Conservation (phyloP, 2,113 vertebrate species). For the Crotalus tigris region DNA sequence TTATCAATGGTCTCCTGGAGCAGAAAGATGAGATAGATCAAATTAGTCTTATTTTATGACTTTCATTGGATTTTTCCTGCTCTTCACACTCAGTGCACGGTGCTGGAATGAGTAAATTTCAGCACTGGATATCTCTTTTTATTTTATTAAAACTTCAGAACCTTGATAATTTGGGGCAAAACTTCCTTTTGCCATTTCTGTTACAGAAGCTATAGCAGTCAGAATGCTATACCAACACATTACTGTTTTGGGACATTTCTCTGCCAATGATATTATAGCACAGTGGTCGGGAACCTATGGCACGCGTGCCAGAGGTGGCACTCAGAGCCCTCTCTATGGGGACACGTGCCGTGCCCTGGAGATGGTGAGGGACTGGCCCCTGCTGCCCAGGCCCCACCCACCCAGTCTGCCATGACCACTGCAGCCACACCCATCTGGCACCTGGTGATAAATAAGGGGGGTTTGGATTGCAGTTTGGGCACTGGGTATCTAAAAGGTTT, state of each 20-base stretch:
- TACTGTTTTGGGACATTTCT: not conserved
- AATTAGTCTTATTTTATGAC: not conserved
- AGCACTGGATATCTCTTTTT: not conserved
- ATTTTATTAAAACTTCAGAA: not conserved
- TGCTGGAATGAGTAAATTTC: not conserved
- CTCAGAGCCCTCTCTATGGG: too few species aligned
- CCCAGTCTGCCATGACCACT: too few species aligned
- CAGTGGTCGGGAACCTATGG: too few species aligned
- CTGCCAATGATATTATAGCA: not conserved
- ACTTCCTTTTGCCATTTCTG: not conserved
- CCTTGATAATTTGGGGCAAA: not conserved
- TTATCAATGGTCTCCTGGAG: constrained; percentile 69
- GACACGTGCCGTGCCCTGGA: too few species aligned
- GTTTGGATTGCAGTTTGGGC: too few species aligned
- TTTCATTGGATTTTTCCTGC: not conserved
- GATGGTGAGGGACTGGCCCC: too few species aligned
- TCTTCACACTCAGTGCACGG: not conserved
- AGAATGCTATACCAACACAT: not conserved
- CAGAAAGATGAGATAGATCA: constrained; percentile 28
- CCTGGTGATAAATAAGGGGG: too few species aligned
- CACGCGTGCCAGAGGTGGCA: too few species aligned
- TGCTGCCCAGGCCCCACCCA: too few species aligned
- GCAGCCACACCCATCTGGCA: too few species aligned
- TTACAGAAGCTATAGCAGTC: not conserved
- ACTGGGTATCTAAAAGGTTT: too few species aligned